Percentiles rank a stretch among this genome's conserved stretches.
Evolutionary conservation across 2,797 vertebrate species (phyloP).

Genomic region (Spheniscus humboldti): DNA sequence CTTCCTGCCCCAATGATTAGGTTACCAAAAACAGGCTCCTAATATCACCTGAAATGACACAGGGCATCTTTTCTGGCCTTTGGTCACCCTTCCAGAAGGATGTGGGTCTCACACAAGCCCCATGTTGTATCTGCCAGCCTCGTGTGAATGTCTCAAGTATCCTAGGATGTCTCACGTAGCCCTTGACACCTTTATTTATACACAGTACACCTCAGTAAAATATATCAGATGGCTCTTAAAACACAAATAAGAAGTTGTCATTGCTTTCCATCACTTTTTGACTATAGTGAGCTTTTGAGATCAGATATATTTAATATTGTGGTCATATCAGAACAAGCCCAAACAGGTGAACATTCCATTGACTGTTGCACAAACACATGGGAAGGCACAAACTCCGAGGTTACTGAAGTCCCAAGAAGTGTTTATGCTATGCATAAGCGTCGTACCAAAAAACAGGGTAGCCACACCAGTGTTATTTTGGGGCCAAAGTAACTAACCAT

Average conservation of each 20-base stretch:
- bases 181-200: not conserved
- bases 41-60: not conserved
- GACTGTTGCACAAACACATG: not conserved
- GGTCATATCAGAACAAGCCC: not conserved
- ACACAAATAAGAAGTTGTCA: not conserved
- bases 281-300: not conserved
- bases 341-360: not conserved
- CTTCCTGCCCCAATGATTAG: not conserved
- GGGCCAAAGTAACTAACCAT: not conserved
- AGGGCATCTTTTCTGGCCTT: not conserved
- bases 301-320: not conserved
- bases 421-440: not conserved
- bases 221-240: not conserved
- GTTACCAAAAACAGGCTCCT: not conserved
- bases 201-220: not conserved
- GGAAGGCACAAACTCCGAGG: not conserved
- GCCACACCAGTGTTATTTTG: not conserved
- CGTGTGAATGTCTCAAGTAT: not conserved
- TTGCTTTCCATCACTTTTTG: not conserved
- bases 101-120: not conserved
- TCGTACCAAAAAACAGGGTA: not conserved
- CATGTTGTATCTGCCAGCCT: not conserved
- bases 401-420: not conserved
- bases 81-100: not conserved
- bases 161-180: not conserved